Evolutionary conservation across 2,113 vertebrate species (phyloP), one percentile per base, ranked within the genome.

Genomic region (Cyphomyrus discorhynchus): DNA sequence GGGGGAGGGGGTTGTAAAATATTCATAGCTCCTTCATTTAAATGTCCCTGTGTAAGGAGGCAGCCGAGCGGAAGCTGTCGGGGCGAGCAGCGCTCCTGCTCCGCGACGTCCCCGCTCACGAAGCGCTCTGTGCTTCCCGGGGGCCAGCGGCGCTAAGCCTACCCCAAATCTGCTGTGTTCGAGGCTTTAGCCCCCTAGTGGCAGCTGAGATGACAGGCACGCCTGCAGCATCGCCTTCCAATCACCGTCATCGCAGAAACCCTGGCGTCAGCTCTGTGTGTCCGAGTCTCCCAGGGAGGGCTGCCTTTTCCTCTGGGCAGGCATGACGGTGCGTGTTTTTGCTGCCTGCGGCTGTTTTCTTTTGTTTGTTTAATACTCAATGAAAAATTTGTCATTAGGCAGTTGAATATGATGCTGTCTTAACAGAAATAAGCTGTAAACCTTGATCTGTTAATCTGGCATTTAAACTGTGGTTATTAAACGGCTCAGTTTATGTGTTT

Each of bases 21-120:
- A 95, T 95, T 96, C 94, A 96, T 95, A 94, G 95, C 93, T 94
- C 94, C 94, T 96, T 95, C 94, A 95, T 96, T 95, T 95, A 95
- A 96, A 96, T 95, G 94, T 94, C 94, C 93, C 5, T 88, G 93
- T 93, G 91, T 92, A 88, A 90, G 91, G 92, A 93, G 82, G 91
- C 93, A 94, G 92, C 91, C 93, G 87, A 92, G 95, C 94, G 91
- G 93, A 91, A 92, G 93, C 95, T 94, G 94, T 95, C 93, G 94
- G 95, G 93, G 95, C 93, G 91, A 94, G 94, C 93, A 49, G 91
- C 1, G 91, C 92, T 91, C 93, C 94, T 94, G 94, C 93, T 95
- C 94, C 94, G 94, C 93, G 94, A 93, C 94, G 95, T 94, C 94
- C 94, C 94, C 93, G 47, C 93, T 95, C 93, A 94, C 94, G 93